Conservation (phyloP, 2,888 invertebrate species). For the Tenthredo notha region DNA sequence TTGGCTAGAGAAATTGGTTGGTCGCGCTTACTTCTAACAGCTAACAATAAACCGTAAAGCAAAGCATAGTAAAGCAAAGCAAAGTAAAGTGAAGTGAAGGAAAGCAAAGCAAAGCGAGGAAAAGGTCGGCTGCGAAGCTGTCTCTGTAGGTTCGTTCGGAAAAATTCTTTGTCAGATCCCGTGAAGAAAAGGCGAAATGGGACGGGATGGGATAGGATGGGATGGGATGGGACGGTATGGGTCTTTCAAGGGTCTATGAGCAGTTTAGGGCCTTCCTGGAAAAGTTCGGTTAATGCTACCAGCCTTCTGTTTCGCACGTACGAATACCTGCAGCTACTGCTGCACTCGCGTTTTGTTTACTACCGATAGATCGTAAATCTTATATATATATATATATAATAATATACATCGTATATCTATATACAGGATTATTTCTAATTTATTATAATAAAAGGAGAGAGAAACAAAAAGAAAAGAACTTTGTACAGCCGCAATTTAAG, state of each 20-base stretch:
- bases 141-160: background rate
- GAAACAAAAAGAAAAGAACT: background rate
- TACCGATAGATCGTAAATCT: background rate
- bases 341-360: background rate
- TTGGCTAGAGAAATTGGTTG: background rate
- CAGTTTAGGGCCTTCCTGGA: constrained; percentile 47
- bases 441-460: background rate
- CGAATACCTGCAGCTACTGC: background rate
- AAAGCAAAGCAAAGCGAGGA: background rate
- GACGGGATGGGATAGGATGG: constrained; percentile 30
- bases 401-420: background rate
- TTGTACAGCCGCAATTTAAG: background rate
- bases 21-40: background rate
- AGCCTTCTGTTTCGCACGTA: constrained; percentile 49
- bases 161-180: constrained; percentile 45
- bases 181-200: constrained; percentile 47
- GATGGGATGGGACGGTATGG: constrained; percentile 3
- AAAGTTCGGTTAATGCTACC: constrained; percentile 50
- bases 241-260: constrained; percentile 25
- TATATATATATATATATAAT: background rate
- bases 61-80: background rate
- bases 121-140: background rate
- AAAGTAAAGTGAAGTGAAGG: background rate
- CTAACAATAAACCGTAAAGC: background rate
- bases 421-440: background rate